Evolutionary conservation across 2,888 invertebrate genomes (phyloP).

Genomic region (Campoplex capitator): DNA sequence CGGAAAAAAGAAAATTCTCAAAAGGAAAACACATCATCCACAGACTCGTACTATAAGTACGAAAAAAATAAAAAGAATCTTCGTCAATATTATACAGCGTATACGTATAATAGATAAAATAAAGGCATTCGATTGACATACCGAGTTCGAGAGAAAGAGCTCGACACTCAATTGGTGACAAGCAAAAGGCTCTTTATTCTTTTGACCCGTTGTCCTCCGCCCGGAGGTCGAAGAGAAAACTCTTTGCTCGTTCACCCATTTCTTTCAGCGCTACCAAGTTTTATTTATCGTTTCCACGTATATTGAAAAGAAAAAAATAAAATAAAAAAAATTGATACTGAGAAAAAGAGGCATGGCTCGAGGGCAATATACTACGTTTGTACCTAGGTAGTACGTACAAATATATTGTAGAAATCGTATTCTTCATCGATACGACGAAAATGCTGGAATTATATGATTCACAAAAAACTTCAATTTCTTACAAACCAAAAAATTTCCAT

Average conservation of each 20-base stretch:
- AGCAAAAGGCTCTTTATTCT: conserved; percentile 35
- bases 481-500: no score
- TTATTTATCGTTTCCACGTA: not conserved
- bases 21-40: not conserved
- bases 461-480: no score
- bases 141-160: not conserved
- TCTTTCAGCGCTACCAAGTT: conserved; percentile 28
- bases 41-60: not conserved
- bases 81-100: no score
- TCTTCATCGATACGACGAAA: conserved; percentile 38
- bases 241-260: conserved; percentile 34
- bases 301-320: conserved; percentile 29
- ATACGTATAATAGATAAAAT: not conserved
- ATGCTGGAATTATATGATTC: not conserved
- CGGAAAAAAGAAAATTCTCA: not conserved
- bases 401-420: not conserved
- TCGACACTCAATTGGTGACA: conserved; percentile 19
- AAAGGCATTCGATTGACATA: not conserved
- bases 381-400: not conserved
- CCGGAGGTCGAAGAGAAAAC: not conserved
- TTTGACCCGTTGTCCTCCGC: conserved; percentile 5
- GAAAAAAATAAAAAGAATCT: no score
- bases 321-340: conserved; percentile 40
- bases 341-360: conserved; percentile 21
- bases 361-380: conserved; percentile 23